These are phyloP conservation scores for Typhlichthys eigenmanni DNA, from an alignment of 2,797 vertebrate species.

Conservation along the genomic window DNA sequence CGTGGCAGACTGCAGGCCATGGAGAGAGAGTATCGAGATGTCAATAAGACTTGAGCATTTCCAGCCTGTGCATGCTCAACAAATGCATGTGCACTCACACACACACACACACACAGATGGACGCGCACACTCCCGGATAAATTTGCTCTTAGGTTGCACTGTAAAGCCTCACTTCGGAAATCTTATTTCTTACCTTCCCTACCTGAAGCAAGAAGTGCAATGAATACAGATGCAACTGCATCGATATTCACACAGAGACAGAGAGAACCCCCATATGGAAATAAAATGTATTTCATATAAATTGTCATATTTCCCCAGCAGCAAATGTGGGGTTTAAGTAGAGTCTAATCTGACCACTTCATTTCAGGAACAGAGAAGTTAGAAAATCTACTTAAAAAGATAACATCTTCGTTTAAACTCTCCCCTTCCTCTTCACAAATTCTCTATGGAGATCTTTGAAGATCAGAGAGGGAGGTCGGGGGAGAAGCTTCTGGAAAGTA, in stretches of 20 bases:
- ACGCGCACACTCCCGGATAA: constrained; percentile 16
- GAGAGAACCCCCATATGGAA: no score
- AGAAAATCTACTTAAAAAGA: constrained; percentile 68
- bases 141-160: constrained; percentile 28
- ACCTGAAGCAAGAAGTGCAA: constrained; percentile 19
- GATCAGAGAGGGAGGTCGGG: no score
- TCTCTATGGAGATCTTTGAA: constrained; percentile 40
- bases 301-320: constrained; percentile 16
- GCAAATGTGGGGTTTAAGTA: constrained; percentile 47
- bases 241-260: no score
- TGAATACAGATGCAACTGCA: constrained; percentile 20
- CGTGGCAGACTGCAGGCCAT: constrained; percentile 32
- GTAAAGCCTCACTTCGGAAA: constrained; percentile 23
- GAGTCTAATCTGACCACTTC: constrained; percentile 45
- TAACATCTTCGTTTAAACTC: constrained; percentile 53
- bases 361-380: constrained; percentile 60
- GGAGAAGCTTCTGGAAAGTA: neutral
- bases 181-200: constrained; percentile 35
- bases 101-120: neutral
- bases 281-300: constrained; percentile 11
- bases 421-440: constrained; percentile 36
- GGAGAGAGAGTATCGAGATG: constrained; percentile 21
- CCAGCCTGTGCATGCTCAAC: constrained; percentile 13
- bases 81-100: constrained; percentile 13
- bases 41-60: constrained; percentile 24